Evolutionary conservation across 2,797 vertebrate species (phyloP), one percentile per base, ranked within the genome.

Genomic region (Alauda arvensis): DNA sequence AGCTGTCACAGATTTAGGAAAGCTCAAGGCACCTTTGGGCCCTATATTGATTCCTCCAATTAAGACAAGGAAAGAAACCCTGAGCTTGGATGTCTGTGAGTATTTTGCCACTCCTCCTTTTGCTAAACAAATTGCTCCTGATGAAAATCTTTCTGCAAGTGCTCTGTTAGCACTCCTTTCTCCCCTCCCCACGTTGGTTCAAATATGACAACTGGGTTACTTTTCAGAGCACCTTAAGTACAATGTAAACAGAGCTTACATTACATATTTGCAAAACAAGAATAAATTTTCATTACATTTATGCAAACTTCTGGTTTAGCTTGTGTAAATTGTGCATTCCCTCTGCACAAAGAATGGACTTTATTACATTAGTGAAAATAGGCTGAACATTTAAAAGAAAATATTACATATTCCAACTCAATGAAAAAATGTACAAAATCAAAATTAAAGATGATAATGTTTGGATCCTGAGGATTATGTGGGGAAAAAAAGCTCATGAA

Each of bases 221-320:
- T 92, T 94, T 88, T 63, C 87, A 88, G 69, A 87, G 39, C n/a
- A 72, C 49, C 46, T 46, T 66, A 55, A 82, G 46, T 60, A 61
- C 46, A 69, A 63, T 33, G 70, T 66, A 81, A 87, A 83, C 19
- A 26, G 12, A 11, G 7, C 70, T 88, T 87, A 69, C 31, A 25
- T 75, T 83, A 55, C 39, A 29, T 55, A 69, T 81, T 82, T 18
- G 14, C 48, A 49, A 84, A 89, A 39, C 19, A 84, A 76, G 31
- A 56, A 49, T 62, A 77, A 74, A 92, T 88, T 71, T 78, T 51
- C 75, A 6, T 76, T 3, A 49, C 33, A 71, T 77, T 72, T 55
- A 76, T 25, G 33, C 43, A 69, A 75, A 70, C 17, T 66, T 69
- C 52, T 90, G 26, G 26, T 88, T 57, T 70, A 79, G 19, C 14